Evolutionary conservation across 2,113 vertebrate species (phyloP).

Genomic region (Burhinus oedicnemus): DNA sequence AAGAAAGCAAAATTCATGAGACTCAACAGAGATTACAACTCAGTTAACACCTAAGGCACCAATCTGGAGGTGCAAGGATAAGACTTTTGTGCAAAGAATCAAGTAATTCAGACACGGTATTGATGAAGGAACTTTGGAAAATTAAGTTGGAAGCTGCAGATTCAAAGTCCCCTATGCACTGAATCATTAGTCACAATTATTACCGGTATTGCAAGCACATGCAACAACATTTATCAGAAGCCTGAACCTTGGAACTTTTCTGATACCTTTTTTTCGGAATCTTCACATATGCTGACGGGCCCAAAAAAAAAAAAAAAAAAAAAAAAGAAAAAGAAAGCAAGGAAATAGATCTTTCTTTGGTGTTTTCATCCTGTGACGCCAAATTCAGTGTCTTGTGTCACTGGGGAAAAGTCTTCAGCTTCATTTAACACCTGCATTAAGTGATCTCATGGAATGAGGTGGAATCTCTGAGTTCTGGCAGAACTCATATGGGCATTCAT

Average conservation of each 20-base stretch:
- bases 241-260: background rate
- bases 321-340: background rate
- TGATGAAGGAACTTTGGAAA: background rate
- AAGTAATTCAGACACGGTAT: background rate
- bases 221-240: background rate
- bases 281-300: background rate
- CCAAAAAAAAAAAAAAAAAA: background rate
- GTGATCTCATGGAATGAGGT: background rate
- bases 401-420: background rate
- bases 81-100: background rate
- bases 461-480: background rate
- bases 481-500: background rate
- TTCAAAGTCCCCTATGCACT: background rate
- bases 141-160: background rate
- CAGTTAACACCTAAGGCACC: background rate
- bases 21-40: background rate
- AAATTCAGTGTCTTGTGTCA: background rate
- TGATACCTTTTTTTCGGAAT: background rate
- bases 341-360: background rate
- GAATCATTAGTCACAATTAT: background rate
- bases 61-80: background rate
- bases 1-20: background rate
- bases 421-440: background rate
- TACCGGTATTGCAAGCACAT: fast-evolving
- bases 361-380: background rate